Conservation (phyloP, 2,888 invertebrate species). For the Anarsia innoxiella region DNA sequence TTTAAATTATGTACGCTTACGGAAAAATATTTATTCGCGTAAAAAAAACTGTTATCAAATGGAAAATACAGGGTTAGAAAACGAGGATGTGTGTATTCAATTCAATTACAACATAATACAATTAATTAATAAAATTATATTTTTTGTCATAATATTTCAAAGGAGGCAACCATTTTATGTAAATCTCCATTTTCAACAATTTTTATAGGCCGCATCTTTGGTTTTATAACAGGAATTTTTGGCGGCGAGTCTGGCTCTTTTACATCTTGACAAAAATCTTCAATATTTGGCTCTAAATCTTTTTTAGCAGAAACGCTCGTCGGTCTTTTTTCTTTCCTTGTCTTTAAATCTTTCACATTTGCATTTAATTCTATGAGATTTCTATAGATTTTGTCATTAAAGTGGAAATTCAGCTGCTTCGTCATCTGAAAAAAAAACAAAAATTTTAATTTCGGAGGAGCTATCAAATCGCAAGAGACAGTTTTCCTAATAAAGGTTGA, state of each 20-base stretch:
- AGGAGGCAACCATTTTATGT: constrained; percentile 48
- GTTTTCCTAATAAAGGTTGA: too few species aligned
- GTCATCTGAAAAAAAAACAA: constrained; percentile 47
- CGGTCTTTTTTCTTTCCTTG: constrained; percentile 34
- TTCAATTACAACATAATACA: too few species aligned
- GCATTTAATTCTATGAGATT: constrained; percentile 63
- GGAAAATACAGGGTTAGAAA: too few species aligned
- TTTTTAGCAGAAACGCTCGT: constrained; percentile 33
- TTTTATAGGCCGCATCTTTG: constrained; percentile 46
- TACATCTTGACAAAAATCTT: constrained; percentile 59
- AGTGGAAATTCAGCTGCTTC: constrained; percentile 61
- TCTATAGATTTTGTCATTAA: constrained; percentile 61
- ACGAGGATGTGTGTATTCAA: too few species aligned
- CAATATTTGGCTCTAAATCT: constrained; percentile 63
- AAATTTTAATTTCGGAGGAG: too few species aligned
- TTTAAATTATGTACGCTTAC: neutral
- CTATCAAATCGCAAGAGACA: too few species aligned
- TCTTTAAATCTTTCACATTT: constrained; percentile 36
- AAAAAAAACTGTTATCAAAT: too few species aligned
- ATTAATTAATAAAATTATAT: neutral
- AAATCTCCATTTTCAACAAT: constrained; percentile 43
- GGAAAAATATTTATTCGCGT: neutral
- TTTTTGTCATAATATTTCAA: constrained; percentile 54
- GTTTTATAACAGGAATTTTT: constrained; percentile 41
- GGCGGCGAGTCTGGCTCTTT: constrained; percentile 45